Conservation (phyloP, 2,113 vertebrate species). For the Barnardius zonarius region DNA sequence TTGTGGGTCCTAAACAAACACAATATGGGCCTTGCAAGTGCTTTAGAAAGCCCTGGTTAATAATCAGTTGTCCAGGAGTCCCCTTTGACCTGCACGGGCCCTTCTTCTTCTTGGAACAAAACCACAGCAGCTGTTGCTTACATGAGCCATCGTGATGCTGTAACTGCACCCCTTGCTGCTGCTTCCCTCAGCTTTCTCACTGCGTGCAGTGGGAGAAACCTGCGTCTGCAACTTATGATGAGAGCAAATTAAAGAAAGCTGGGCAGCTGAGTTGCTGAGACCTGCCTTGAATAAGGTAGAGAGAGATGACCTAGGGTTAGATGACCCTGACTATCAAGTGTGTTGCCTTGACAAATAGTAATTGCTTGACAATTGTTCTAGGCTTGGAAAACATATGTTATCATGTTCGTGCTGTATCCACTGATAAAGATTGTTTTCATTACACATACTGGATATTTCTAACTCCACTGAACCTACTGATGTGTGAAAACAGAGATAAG, state of each 20-base stretch:
- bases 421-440: slow-evolving; percentile 53
- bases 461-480: background rate
- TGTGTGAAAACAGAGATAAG: slow-evolving; percentile 39
- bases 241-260: background rate
- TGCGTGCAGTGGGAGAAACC: fast-evolving
- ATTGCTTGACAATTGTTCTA: slow-evolving; percentile 38
- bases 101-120: slow-evolving; percentile 25
- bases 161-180: background rate
- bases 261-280: background rate
- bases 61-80: slow-evolving; percentile 30
- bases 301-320: background rate
- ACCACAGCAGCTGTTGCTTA: background rate
- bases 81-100: background rate
- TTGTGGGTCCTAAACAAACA: slow-evolving; percentile 55
- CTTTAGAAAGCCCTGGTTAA: slow-evolving; percentile 47
- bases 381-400: slow-evolving; percentile 36
- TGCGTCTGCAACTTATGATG: fast-evolving
- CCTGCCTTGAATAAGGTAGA: background rate
- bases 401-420: background rate
- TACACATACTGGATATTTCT: background rate
- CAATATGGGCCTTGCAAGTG: slow-evolving; percentile 23
- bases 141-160: background rate
- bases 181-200: background rate
- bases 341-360: slow-evolving; percentile 25
- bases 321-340: background rate